phyloP scores from a whole-genome alignment of 2,797 vertebrate species.

The Esox masquinongy region DNA sequence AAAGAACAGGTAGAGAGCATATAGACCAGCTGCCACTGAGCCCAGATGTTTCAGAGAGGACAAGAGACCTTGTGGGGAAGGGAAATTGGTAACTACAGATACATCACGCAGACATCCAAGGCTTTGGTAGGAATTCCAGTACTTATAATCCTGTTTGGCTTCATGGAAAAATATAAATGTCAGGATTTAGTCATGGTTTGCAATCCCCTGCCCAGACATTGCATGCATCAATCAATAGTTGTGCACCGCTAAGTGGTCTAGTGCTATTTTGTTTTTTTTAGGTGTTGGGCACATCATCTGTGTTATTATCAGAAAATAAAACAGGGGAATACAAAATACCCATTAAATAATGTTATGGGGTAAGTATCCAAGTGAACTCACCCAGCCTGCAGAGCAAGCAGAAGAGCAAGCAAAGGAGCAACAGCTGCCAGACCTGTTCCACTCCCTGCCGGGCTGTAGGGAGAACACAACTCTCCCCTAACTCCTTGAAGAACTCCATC shows the following conservation, averaged over 20 bases:
- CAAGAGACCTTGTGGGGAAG: conserved; percentile 49
- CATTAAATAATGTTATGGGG: too few relatives aligned
- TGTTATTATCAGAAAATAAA: too few relatives aligned
- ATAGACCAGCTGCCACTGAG: conserved; percentile 78
- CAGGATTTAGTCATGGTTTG: not conserved
- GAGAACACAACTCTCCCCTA: conserved; percentile 82
- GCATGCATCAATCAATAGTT: not conserved
- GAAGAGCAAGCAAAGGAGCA: conserved; percentile 85
- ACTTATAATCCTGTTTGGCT: not conserved
- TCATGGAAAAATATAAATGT: not conserved
- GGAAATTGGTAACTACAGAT: not conserved
- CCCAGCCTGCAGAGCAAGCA: conserved; percentile 83
- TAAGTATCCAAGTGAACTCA: conserved; percentile 61
- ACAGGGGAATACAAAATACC: too few relatives aligned
- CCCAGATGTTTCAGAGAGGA: conserved; percentile 77
- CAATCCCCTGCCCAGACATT: not conserved
- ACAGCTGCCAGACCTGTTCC: conserved; percentile 87
- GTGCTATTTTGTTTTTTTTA: too few relatives aligned
- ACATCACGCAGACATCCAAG: not conserved
- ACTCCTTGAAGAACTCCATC: conserved; percentile 80
- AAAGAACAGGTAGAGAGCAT: conserved; percentile 87
- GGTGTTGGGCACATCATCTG: too few relatives aligned
- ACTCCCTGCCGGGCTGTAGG: conserved; percentile 85
- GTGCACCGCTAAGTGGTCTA: too few relatives aligned
- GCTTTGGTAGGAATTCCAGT: not conserved